Evolutionary conservation across 2,888 invertebrate species (phyloP).

Genomic region (Orthosia gracilis): DNA sequence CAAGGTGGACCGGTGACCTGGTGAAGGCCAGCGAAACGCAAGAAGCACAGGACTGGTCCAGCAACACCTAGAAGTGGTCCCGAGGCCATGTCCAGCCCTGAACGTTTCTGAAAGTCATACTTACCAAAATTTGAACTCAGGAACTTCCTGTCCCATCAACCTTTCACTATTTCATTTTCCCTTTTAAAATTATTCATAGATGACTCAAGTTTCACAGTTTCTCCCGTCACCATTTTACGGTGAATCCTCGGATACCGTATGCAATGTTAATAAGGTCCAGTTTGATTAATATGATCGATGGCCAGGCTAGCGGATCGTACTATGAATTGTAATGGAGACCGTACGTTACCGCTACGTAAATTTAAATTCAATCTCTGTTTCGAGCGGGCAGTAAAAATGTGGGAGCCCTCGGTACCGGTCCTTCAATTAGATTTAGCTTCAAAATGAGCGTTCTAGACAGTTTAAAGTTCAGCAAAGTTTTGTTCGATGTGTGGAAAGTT

Average conservation of each 20-base stretch:
- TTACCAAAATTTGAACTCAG: background rate
- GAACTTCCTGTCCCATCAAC: background rate
- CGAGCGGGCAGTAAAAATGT: constrained; percentile 88
- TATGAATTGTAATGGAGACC: constrained; percentile 85
- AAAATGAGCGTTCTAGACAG: constrained; percentile 87
- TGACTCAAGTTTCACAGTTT: constrained; percentile 54
- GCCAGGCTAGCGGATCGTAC: constrained; percentile 72
- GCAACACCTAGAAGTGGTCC: background rate
- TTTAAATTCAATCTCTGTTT: constrained; percentile 87
- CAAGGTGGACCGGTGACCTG: background rate
- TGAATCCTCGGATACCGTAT: constrained; percentile 64
- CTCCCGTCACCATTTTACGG: constrained; percentile 65
- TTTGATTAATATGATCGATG: constrained; percentile 87
- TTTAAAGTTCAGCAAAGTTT: constrained; percentile 83
- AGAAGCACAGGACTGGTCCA: background rate
- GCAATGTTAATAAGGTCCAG: constrained; percentile 67
- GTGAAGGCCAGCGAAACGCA: background rate
- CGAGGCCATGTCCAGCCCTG: background rate
- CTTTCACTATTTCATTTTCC: constrained; percentile 16
- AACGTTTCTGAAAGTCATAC: background rate
- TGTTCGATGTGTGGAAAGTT: constrained; percentile 83
- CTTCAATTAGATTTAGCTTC: constrained; percentile 84
- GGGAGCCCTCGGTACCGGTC: constrained; percentile 83
- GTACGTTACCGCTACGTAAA: constrained; percentile 86
- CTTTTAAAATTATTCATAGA: constrained; percentile 51